These are phyloP conservation scores for Stomatorhinus ivindoensis DNA, from an alignment of 2,113 vertebrate species.

Conservation along the genomic window DNA sequence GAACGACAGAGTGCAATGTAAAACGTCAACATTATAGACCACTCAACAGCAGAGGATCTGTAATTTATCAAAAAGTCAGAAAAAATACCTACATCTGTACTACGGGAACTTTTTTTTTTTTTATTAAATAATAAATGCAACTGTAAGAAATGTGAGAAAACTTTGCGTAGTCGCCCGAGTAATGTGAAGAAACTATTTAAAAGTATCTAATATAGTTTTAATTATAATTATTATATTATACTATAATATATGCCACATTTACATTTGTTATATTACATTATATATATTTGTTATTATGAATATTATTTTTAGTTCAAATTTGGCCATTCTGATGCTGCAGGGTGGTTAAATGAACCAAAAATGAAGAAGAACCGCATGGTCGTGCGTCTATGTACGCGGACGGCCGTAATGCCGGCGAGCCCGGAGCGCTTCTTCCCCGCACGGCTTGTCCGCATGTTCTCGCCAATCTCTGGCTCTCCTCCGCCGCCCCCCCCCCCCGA, in stretches of 20 bases:
- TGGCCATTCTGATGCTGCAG: neutral
- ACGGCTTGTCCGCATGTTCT: neutral
- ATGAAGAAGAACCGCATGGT: neutral
- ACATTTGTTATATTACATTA: neutral
- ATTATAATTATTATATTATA: neutral
- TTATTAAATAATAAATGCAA: neutral
- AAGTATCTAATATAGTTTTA: neutral
- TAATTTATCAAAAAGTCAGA: neutral
- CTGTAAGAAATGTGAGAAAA: neutral
- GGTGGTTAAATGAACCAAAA: neutral
- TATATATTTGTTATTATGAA: neutral
- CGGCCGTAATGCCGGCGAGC: neutral
- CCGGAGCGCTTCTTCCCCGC: neutral
- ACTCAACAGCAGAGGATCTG: neutral
- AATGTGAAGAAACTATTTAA: neutral
- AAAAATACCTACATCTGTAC: neutral
- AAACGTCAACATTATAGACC: neutral
- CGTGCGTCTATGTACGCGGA: neutral
- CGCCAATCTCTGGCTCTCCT: neutral
- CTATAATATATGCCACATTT: neutral
- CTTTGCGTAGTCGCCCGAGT: neutral
- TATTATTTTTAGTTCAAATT: neutral
- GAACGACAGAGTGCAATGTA: neutral
- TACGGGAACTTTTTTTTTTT: neutral
- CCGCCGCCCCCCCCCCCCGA: neutral